Percentiles rank a stretch among this genome's conserved stretches.
Evolutionary conservation across 2,113 vertebrate species (phyloP).

Genomic region (Leucosticte australis): DNA sequence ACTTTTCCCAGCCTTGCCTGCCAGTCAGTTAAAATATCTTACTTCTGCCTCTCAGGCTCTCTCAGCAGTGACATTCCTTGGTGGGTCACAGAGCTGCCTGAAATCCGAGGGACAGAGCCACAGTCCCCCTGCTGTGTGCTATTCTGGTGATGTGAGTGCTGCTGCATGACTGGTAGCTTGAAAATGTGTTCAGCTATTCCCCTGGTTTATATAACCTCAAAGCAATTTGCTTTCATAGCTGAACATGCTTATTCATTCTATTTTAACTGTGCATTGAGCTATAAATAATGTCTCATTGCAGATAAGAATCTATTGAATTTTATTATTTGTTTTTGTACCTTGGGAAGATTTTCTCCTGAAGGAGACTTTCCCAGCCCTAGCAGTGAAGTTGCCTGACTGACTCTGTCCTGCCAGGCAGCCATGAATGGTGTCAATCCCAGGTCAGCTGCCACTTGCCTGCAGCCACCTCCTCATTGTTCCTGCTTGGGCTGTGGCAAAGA

Average conservation of each 20-base stretch:
- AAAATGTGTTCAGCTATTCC: not conserved
- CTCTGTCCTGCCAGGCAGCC: not conserved
- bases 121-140: not conserved
- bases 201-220: constrained; percentile 35
- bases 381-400: not conserved
- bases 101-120: not conserved
- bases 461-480: not conserved
- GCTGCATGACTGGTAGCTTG: not conserved
- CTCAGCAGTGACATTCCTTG: not conserved
- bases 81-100: not conserved
- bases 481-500: not conserved
- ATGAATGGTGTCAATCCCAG: not conserved
- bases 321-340: not conserved
- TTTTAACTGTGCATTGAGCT: constrained; percentile 40
- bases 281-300: constrained; percentile 18
- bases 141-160: not conserved
- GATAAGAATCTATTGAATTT: constrained; percentile 8
- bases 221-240: constrained; percentile 43
- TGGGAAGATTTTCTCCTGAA: not conserved
- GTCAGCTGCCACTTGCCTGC: not conserved
- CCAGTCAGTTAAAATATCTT: not conserved
- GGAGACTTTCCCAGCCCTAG: not conserved
- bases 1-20: not conserved
- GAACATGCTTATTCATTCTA: constrained; percentile 8
- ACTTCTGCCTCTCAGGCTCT: not conserved